phyloP scores from a whole-genome alignment of 2,797 vertebrate genomes.

The Vespertilio murinus region DNA sequence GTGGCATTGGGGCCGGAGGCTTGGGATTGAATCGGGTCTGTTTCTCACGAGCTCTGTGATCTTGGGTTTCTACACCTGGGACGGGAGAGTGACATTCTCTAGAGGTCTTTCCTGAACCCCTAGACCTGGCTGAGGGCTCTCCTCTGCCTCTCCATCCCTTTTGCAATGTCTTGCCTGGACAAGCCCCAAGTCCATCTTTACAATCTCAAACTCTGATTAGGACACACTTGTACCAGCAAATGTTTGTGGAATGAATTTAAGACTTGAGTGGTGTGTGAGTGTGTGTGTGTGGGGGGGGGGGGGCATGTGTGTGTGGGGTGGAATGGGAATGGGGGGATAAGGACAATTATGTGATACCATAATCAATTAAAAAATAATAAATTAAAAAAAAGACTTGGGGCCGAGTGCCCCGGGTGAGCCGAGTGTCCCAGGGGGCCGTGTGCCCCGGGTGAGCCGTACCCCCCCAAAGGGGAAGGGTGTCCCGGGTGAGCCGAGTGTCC shows the following conservation, averaged over 20 bases:
- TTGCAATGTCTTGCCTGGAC: neutral
- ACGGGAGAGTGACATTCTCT: neutral
- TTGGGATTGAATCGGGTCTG: neutral
- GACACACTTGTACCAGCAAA: neutral
- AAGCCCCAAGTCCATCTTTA: neutral
- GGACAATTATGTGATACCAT: too few species aligned
- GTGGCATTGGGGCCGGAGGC: neutral
- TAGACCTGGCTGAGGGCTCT: neutral
- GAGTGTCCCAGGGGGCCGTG: too few species aligned
- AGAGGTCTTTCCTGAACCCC: neutral
- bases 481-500: too few species aligned
- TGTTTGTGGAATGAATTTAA: neutral
- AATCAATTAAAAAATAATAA: too few species aligned
- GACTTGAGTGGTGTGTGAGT: too few species aligned
- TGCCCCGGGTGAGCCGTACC: too few species aligned
- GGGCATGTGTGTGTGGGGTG: too few species aligned
- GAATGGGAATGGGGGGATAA: too few species aligned
- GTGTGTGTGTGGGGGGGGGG: too few species aligned
- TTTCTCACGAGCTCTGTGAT: neutral
- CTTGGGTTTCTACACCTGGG: neutral
- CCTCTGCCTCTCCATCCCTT: neutral
- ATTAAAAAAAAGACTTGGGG: too few species aligned
- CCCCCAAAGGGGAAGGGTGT: too few species aligned
- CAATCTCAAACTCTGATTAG: neutral
- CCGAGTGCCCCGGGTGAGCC: too few species aligned